Evolutionary conservation across 2,113 vertebrate species (phyloP), one percentile per base, ranked within the genome.

Genomic region (Cephalopterus ornatus): DNA sequence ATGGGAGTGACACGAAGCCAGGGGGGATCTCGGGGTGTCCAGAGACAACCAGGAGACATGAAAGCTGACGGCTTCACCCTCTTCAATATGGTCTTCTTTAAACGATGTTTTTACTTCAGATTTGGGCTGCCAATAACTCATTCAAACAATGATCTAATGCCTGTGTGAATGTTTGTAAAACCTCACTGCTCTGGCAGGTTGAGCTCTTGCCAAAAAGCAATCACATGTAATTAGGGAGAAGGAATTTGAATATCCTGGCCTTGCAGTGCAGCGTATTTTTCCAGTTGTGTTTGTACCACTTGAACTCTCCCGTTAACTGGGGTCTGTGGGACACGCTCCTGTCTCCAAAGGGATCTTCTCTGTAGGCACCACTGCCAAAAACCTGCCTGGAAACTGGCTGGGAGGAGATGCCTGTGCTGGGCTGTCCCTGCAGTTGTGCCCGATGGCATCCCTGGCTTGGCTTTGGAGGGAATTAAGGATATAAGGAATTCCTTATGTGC

Each of bases 141-240:
- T 93, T 96, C 95, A 96, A 96, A 96, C 96, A 96, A 96, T 96
- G 96, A 97, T 88, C 95, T 96, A 96, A 97, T 96, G 95, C 95
- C 95, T 83, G 46, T 94, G 93, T 94, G 96, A 94, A 86, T 96
- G 93, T 96, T 96, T 96, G 95, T 96, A 94, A 96, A 95, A 96
- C 93, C 93, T 97, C 95, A 90, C 92, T 88, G 95, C 79, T 95
- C 88, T 94, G 95, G 95, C 96, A 97, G 93, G 72, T 41, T 94
- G 88, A 92, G 90, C 3, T 6, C 79, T 52, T 96, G 95, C 95
- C 96, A 97, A 94, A 89, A 96, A 96, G 82, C 95, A 95, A 94
- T 96, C 96, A 49, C 75, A 61, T 86, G 95, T 83, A 95, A 97
- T 96, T 96, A 96, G 85, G 91, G 85, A 94, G 93, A 93, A 91